phyloP scores from a whole-genome alignment of 2,113 vertebrate species.

The Numenius arquata region DNA sequence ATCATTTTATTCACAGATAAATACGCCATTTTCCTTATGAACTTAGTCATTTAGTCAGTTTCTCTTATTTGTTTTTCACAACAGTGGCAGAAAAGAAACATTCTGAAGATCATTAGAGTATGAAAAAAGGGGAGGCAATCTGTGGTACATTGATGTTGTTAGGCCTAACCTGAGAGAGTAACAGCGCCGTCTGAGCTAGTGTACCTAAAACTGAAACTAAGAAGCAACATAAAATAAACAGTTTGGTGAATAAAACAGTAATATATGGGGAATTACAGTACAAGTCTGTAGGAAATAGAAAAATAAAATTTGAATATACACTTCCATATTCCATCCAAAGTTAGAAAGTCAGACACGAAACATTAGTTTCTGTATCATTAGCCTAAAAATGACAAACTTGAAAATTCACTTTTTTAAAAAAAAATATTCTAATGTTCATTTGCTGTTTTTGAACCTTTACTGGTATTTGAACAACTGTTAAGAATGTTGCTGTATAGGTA shows the following conservation, averaged over 20 bases:
- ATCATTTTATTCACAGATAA: background rate
- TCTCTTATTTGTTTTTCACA: background rate
- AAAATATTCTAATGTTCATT: background rate
- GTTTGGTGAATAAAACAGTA: background rate
- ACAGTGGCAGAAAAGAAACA: background rate
- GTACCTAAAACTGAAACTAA: background rate
- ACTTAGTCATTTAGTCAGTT: background rate
- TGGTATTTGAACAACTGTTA: background rate
- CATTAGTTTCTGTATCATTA: background rate
- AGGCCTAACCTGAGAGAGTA: background rate
- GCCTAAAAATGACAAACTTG: background rate
- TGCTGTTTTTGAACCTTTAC: background rate
- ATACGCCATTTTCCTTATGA: background rate
- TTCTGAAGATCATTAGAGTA: background rate
- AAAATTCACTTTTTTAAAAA: background rate
- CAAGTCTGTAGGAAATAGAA: background rate
- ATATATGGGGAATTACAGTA: background rate
- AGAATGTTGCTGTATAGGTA: background rate
- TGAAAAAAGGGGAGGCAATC: background rate
- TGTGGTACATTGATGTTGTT: background rate
- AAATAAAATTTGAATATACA: background rate
- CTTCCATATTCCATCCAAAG: background rate
- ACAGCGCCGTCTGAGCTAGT: accelerated
- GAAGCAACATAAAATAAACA: background rate
- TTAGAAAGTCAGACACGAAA: background rate